A percentile compares a stretch with the other conserved stretches of the same genome.
phyloP scores from a whole-genome alignment of 2,797 vertebrate species.

The Ibycter americanus region DNA sequence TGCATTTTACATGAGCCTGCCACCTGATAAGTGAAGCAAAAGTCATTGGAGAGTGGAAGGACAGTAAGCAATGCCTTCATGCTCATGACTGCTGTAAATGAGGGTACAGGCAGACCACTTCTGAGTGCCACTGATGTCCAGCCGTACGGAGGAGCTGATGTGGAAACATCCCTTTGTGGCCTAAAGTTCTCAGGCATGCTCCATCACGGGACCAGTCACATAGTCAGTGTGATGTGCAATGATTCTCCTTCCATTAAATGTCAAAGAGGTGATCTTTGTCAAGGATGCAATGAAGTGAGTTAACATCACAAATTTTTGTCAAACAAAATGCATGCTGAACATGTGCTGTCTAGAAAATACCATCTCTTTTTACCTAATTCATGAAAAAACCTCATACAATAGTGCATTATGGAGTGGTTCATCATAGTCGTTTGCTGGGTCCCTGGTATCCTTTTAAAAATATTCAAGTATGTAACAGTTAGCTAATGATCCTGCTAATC shows the following conservation, averaged over 20 bases:
- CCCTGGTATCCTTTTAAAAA: neutral
- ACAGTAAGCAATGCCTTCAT: neutral
- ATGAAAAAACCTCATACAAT: neutral
- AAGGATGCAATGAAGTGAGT: neutral
- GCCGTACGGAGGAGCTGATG: neutral
- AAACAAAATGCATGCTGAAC: neutral
- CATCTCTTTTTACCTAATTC: neutral
- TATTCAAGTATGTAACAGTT: neutral
- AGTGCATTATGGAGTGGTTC: neutral
- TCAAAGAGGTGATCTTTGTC: neutral
- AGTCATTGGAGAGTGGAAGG: neutral
- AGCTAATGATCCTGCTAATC: neutral
- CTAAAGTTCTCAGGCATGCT: accelerated
- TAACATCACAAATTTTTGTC: neutral
- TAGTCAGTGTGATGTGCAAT: no score
- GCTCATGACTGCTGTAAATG: neutral
- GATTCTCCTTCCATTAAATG: neutral
- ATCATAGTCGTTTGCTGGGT: neutral
- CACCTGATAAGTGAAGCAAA: neutral
- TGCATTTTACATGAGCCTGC: neutral
- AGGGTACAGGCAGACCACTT: neutral
- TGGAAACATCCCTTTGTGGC: neutral
- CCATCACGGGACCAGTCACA: accelerated
- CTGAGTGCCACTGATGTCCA: neutral
- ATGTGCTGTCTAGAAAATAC: neutral